Conservation (phyloP, 2,888 invertebrate species). For the Stenotaenia linearis region DNA sequence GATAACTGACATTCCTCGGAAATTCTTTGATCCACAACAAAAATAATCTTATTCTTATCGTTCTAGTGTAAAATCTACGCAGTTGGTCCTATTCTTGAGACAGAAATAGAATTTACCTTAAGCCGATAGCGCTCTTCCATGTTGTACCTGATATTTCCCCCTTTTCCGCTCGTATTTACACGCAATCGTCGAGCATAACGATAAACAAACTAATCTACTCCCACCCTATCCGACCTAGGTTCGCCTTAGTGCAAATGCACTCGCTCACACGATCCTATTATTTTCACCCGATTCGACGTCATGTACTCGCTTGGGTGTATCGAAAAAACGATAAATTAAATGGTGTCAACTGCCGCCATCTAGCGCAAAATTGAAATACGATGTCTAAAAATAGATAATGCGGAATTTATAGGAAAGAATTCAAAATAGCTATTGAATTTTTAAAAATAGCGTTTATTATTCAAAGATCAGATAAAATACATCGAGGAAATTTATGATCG, state of each 20-base stretch:
- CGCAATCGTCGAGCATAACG: not conserved
- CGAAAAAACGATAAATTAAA: not conserved
- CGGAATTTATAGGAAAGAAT: too few relatives aligned
- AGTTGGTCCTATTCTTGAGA: not conserved
- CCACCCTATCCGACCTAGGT: not conserved
- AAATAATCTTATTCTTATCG: not conserved
- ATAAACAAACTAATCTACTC: not conserved
- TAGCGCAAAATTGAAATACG: not conserved
- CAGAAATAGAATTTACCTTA: constrained; percentile 5
- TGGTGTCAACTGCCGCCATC: not conserved
- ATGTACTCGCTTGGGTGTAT: not conserved
- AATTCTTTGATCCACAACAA: not conserved
- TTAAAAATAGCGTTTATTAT: too few relatives aligned
- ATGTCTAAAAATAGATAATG: too few relatives aligned
- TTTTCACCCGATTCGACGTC: not conserved
- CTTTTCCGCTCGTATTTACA: not conserved
- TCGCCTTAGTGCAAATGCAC: constrained; percentile 4
- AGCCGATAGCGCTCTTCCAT: not conserved
- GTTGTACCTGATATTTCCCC: not conserved
- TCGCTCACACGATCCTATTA: not conserved
- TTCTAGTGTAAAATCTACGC: constrained; percentile 1
- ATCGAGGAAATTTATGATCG: too few relatives aligned
- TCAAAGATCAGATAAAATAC: too few relatives aligned
- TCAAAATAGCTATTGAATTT: too few relatives aligned
- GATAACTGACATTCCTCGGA: too few relatives aligned